phyloP scores from a whole-genome alignment of 2,113 vertebrate species.

The Galeopterus variegatus region DNA sequence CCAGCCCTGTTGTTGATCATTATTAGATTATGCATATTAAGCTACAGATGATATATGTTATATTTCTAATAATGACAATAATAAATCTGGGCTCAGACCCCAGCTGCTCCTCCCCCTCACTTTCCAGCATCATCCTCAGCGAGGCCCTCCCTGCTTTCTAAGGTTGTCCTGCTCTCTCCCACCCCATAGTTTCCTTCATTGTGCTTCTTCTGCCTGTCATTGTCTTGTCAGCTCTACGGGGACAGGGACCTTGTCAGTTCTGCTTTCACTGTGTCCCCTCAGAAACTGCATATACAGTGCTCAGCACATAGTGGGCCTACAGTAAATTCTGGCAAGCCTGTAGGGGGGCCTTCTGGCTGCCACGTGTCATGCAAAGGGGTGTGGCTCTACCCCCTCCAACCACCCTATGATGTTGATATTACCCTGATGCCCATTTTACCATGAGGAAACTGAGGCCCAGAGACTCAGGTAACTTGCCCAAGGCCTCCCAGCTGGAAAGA shows the following conservation, averaged over 20 bases:
- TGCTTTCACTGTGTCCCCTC: not conserved
- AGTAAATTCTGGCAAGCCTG: not conserved
- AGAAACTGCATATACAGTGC: not conserved
- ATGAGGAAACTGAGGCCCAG: not conserved
- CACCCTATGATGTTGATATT: not conserved
- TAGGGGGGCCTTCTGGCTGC: not conserved
- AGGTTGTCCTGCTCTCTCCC: rapidly evolving
- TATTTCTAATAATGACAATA: not conserved
- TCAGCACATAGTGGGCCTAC: not conserved
- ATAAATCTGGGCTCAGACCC: not conserved
- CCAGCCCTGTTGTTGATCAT: too few relatives aligned
- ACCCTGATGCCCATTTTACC: not conserved
- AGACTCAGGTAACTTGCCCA: rapidly evolving
- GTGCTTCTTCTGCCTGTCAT: not conserved
- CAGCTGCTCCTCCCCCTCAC: not conserved
- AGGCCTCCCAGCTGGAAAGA: not conserved
- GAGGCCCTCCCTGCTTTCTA: not conserved
- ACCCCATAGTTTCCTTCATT: not conserved
- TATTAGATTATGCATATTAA: too few relatives aligned
- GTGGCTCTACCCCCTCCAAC: not conserved
- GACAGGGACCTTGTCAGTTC: not conserved
- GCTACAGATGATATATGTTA: too few relatives aligned
- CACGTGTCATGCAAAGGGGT: rapidly evolving
- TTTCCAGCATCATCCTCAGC: not conserved
- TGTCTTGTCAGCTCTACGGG: not conserved